Conservation (phyloP, 2,797 vertebrate species). For the Sebastes oblongus region DNA sequence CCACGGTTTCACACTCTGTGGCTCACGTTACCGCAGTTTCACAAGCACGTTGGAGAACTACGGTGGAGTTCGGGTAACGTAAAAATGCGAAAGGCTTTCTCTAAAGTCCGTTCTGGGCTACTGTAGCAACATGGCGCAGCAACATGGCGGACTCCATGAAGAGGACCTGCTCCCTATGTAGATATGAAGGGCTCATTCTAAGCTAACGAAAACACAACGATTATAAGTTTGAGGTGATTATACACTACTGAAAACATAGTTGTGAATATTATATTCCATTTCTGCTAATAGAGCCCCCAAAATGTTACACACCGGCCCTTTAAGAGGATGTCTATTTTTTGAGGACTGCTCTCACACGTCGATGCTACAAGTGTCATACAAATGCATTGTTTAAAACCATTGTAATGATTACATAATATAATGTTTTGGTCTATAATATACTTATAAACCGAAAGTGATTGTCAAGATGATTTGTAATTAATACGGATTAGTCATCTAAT, state of each 20-base stretch:
- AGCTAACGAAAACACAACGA: rapidly evolving
- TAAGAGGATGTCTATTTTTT: not conserved
- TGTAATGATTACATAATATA: not conserved
- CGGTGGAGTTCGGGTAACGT: no score
- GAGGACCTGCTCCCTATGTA: no score
- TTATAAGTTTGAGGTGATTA: no score
- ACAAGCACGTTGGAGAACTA: rapidly evolving
- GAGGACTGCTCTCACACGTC: not conserved
- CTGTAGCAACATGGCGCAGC: no score
- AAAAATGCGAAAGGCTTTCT: no score
- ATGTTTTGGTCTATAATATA: not conserved
- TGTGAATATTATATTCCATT: no score
- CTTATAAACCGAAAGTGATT: not conserved
- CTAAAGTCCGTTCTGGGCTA: no score
- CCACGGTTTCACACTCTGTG: rapidly evolving
- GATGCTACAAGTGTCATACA: not conserved
- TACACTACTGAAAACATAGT: no score
- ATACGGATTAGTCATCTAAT: not conserved
- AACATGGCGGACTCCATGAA: no score
- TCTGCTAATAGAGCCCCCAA: no score
- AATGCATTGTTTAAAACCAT: not conserved
- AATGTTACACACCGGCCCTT: not conserved
- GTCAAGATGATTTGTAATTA: not conserved
- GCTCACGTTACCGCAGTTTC: no score
- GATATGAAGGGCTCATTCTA: no score